Evolutionary conservation across 2,113 vertebrate genomes (phyloP), one percentile per base, ranked within the genome.

Genomic region (Centropristis striata): DNA sequence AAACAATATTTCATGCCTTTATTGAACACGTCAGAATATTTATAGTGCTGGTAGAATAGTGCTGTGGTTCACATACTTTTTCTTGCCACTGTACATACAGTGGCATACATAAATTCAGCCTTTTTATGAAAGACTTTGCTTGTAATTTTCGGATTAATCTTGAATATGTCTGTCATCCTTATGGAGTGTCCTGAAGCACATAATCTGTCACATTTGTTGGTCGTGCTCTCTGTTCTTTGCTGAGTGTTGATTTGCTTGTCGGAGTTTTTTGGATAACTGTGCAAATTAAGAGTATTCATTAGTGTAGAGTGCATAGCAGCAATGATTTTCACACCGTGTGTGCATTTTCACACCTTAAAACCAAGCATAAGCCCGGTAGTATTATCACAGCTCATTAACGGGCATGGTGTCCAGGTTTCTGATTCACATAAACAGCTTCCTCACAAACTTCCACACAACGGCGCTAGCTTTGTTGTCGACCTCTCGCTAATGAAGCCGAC

Each of bases 301-400:
- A 55, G 28, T n/a, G 49, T 8, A 4, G 14, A 68, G 36, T 14
- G 16, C 50, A 37, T 8, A 32, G 20, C 28, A 50, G 21, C 18
- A 28, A 47, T 14, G 1, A 4, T 25, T 53, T 53, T 37, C 51
- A 27, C 37, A 27, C 39, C 3, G 0, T 25, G 46, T 71, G 51
- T 71, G 44, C 65, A 11, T 66, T 53, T 71, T 85, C 59, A 66
- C 76, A 72, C 60, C 42, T 80, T 28, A 47, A 39, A n/a, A 41
- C 13, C 27, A 4, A 73, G 27, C 58, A 21, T 51, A 44, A 37
- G 58, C 15, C 27, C 2, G 1, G 16, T n/a, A 8, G 7, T 58
- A 46, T 59, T 53, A 16, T 75, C 20, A 18, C 23, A 13, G 64
- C 71, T 71, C 37, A 64, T 32, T 14, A 47, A 23, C 49, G 32